Evolutionary conservation across 1,140 invertebrate species (phyloP), one percentile per base, ranked within the genome.

Genomic region (Drosophila nigromelanica): DNA sequence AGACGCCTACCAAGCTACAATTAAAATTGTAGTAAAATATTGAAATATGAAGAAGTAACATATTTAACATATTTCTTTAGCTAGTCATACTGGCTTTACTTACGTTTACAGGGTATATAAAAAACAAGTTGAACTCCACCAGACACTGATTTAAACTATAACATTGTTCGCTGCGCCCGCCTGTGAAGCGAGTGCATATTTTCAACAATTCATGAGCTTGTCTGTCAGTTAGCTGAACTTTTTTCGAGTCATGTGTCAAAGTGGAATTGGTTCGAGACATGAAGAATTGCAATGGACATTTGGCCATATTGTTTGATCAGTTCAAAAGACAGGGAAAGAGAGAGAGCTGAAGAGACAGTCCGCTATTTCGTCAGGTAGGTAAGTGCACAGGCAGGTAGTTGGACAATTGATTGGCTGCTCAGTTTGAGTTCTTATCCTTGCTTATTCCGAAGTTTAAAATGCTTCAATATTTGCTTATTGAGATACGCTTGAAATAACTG

Each of bases 381-480:
- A 56, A 51, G 42, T 30, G 48, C 18, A 10, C n/a, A 48, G 48
- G 5, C 40, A 30, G 40, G 8, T 27, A 15, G 24, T 15, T 15
- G 6, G 11, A 48, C 47, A 52, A 59, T 67, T 67, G 70, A 68
- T 73, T 69, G 71, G 71, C 71, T 40, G 62, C 56, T 55, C 48
- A 42, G 64, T 37, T 60, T 21, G 24, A 47, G 30, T 71, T 33
- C 60, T 51, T 67, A 27, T 51, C n/a, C 54, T 62, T 79, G 78
- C 43, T 45, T 55, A 35, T 67, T 27, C 47, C n/a, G 50, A 62
- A 76, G 78, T 52, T 45, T 55, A 40, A 47, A 67, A 47, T 71
- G 48, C 54, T 71, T 76, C 74, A 76, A 82, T 89, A 87, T 86
- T 87, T 87, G 75, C 60, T 76, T 69, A 78, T 78, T 68, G 78